Percentiles rank a stretch among this genome's conserved stretches.
phyloP scores from a whole-genome alignment of 2,888 invertebrate species.

The Agrenia bidenticulata region DNA sequence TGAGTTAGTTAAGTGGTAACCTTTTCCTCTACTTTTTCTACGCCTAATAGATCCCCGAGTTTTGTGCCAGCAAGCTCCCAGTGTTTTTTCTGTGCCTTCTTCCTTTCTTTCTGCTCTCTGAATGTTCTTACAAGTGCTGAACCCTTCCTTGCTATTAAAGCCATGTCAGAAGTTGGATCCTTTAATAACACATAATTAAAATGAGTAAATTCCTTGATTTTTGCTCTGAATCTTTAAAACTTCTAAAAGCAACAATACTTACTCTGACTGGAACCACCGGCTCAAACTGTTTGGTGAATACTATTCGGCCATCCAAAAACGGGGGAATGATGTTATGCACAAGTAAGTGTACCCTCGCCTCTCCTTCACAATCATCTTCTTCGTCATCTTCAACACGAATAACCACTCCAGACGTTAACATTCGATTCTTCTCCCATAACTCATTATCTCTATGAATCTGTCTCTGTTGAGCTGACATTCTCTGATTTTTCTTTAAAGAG shows the following conservation, averaged over 20 bases:
- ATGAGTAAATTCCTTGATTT: too few relatives aligned
- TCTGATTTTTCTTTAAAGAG: constrained; percentile 83
- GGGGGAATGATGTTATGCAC: constrained; percentile 99
- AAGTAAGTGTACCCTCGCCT: constrained; percentile 89
- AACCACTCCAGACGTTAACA: constrained; percentile 93
- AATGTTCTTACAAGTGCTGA: constrained; percentile 84
- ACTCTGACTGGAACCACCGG: constrained; percentile 92
- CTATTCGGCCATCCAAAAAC: constrained; percentile 96
- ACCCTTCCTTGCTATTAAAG: constrained; percentile 90
- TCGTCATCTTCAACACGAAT: constrained; percentile 83
- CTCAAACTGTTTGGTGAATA: constrained; percentile 98
- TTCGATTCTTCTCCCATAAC: constrained; percentile 96
- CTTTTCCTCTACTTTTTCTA: constrained; percentile 72
- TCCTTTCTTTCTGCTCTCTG: constrained; percentile 94
- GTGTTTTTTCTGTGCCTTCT: constrained; percentile 96
- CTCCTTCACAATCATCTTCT: constrained; percentile 92
- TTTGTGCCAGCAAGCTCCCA: constrained; percentile 98
- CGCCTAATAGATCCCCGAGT: constrained; percentile 95
- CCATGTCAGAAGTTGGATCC: constrained; percentile 98
- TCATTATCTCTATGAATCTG: constrained; percentile 91
- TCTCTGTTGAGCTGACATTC: constrained; percentile 91
- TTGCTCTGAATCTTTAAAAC: background rate
- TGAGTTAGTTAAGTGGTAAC: too few relatives aligned
- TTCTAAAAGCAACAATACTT: constrained; percentile 39
- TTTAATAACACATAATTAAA: constrained; percentile 45